Percentiles rank a stretch among this genome's conserved stretches.
phyloP scores from a whole-genome alignment of 2,888 invertebrate genomes.

The Xylota segnis region DNA sequence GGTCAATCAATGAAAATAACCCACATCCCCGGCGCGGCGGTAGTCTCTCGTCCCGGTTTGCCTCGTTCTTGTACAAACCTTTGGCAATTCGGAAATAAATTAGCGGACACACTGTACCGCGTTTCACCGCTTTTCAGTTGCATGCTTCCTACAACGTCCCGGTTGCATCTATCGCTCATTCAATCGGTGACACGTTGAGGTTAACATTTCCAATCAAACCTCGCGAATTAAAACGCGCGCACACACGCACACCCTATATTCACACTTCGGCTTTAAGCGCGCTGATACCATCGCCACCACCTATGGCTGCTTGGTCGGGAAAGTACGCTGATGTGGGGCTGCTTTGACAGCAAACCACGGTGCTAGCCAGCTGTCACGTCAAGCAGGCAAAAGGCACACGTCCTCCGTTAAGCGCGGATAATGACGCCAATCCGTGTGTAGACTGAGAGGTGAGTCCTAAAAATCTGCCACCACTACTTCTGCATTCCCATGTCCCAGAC shows the following conservation, averaged over 20 bases:
- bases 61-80: constrained; percentile 29
- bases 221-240: constrained; percentile 55
- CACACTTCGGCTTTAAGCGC: constrained; percentile 6
- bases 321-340: constrained; percentile 15
- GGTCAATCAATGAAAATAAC: constrained; percentile 76
- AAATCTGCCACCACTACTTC: background rate
- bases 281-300: background rate
- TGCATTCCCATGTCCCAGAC: no score
- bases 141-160: constrained; percentile 1
- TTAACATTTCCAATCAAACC: constrained; percentile 72
- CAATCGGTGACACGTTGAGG: constrained; percentile 60
- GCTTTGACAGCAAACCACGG: constrained; percentile 33
- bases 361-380: constrained; percentile 56
- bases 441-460: constrained; percentile 22
- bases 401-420: constrained; percentile 48
- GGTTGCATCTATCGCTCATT: constrained; percentile 51
- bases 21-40: constrained; percentile 56
- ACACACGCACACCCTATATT: constrained; percentile 23
- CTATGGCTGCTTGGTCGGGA: constrained; percentile 4
- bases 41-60: background rate
- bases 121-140: constrained; percentile 60
- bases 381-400: constrained; percentile 55
- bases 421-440: constrained; percentile 12
- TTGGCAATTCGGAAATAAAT: constrained; percentile 70
- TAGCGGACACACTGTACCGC: constrained; percentile 65